These are phyloP conservation scores for Dascillus cervinus DNA, from an alignment of 2,888 invertebrate species.

Conservation along the genomic window DNA sequence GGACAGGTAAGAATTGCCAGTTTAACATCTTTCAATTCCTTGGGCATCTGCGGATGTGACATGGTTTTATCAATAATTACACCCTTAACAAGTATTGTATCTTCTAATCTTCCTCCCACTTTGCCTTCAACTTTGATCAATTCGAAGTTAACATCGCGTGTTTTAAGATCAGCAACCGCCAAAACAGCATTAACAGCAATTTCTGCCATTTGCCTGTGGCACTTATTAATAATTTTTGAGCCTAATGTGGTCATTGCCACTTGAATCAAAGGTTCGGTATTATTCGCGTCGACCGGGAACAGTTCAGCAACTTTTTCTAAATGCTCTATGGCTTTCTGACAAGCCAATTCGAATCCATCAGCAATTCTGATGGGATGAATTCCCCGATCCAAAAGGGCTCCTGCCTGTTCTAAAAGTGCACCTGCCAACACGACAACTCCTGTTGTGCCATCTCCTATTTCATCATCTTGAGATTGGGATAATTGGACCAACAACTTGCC, in stretches of 20 bases:
- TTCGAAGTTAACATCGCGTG: slow-evolving; percentile 97
- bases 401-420: slow-evolving; percentile 92
- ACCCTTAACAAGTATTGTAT: slow-evolving; percentile 91
- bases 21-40: slow-evolving; percentile 79
- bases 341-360: slow-evolving; percentile 97
- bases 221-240: slow-evolving; percentile 96
- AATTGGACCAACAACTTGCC: slow-evolving; percentile 97
- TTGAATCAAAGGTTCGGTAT: slow-evolving; percentile 81
- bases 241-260: slow-evolving; percentile 98
- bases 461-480: slow-evolving; percentile 98
- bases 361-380: slow-evolving; percentile 98
- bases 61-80: slow-evolving; percentile 98
- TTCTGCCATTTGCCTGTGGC: slow-evolving; percentile 95
- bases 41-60: slow-evolving; percentile 99
- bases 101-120: slow-evolving; percentile 93
- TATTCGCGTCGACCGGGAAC: slow-evolving; percentile 77
- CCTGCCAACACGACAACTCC: slow-evolving; percentile 87
- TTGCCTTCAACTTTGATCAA: slow-evolving; percentile 98
- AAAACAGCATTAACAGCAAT: slow-evolving; percentile 97
- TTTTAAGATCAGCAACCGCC: slow-evolving; percentile 89
- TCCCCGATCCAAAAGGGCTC: slow-evolving; percentile 85
- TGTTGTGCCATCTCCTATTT: slow-evolving; percentile 99
- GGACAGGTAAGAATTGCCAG: slow-evolving; percentile 98
- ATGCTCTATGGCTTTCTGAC: slow-evolving; percentile 77
- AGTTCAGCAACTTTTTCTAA: slow-evolving; percentile 82